Evolutionary conservation across 2,113 vertebrate species (phyloP).

Genomic region (Montifringilla adamsi): DNA sequence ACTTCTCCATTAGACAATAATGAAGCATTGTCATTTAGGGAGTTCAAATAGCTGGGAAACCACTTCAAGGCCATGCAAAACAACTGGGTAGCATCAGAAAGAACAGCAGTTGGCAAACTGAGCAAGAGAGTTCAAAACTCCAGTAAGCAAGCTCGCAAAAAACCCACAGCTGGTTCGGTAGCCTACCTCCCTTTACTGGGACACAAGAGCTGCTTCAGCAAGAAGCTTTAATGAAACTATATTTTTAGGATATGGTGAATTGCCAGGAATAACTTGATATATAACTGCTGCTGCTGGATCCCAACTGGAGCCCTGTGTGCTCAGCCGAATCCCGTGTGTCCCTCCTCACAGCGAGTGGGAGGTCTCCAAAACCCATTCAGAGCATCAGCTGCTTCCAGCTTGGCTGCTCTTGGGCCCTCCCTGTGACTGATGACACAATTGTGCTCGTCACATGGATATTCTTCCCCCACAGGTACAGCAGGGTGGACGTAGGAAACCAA

Average conservation of each 20-base stretch:
- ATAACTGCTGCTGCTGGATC: neutral
- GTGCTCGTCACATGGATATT: neutral
- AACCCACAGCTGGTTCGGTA: slow-evolving; percentile 60
- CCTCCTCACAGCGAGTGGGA: neutral
- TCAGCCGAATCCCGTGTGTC: neutral
- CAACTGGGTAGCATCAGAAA: slow-evolving; percentile 74
- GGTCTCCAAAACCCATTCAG: neutral
- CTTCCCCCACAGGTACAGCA: neutral
- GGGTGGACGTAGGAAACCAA: neutral
- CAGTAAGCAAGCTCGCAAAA: slow-evolving; percentile 60
- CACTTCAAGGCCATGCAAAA: slow-evolving; percentile 80
- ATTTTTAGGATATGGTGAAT: slow-evolving; percentile 12
- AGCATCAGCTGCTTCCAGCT: neutral
- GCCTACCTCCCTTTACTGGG: slow-evolving; percentile 1
- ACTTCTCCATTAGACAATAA: slow-evolving; percentile 71
- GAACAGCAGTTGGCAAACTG: slow-evolving; percentile 70
- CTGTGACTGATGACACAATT: neutral
- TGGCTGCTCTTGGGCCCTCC: neutral
- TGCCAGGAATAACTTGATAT: slow-evolving; percentile 29
- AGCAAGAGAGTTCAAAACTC: slow-evolving; percentile 62
- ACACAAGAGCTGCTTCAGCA: slow-evolving; percentile 10
- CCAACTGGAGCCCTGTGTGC: neutral
- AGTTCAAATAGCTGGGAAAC: slow-evolving; percentile 77
- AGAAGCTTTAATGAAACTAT: slow-evolving; percentile 1
- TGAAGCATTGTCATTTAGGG: slow-evolving; percentile 72